Evolutionary conservation across 2,113 vertebrate genomes (phyloP), one percentile per base, ranked within the genome.

Genomic region (Spea multiplicata): DNA sequence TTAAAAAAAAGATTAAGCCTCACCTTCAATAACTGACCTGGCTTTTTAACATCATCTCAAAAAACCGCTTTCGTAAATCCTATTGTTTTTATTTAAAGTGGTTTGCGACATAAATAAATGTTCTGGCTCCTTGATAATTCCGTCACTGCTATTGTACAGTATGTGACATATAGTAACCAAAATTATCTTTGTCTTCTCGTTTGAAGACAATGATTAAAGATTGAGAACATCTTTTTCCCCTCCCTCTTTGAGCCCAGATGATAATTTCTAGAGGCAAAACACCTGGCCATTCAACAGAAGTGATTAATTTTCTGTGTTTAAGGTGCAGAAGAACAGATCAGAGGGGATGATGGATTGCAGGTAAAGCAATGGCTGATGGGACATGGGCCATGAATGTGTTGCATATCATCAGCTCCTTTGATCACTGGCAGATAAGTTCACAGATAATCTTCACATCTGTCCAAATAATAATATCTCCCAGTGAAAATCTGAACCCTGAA

Each of bases 241-340:
- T 45, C 47, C 61, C 8, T 52, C 73, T 47, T 75, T 75, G 66
- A 44, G 12, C 73, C 47, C 14, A 50, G 73, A 75, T 75, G 49
- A 75, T 75, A 75, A 75, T 75, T 75, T 93, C 94, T 93, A 89
- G 89, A 95, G 95, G 95, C 93, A 87, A 89, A 93, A 95, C 96
- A 98, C 96, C 96, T 98, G 96, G 95, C 88, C 89, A 85, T 92
- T 92, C 87, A 87, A 30, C 83, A 92, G 92, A 81, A 83, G 88
- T 96, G 95, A 97, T 97, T 95, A 95, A 98, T 96, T 95, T 93
- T 90, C 91, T 90, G 92, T 94, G 94, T 95, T 96, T 95, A 91
- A 91, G 93, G 93, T 91, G 88, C 92, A 91, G 93, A 93, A 93
- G 86, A 91, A 91, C 92, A 88, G 89, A 92, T 92, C 89, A 88